Evolutionary conservation across 2,888 invertebrate species (phyloP).

Genomic region (Drosophila greeni): DNA sequence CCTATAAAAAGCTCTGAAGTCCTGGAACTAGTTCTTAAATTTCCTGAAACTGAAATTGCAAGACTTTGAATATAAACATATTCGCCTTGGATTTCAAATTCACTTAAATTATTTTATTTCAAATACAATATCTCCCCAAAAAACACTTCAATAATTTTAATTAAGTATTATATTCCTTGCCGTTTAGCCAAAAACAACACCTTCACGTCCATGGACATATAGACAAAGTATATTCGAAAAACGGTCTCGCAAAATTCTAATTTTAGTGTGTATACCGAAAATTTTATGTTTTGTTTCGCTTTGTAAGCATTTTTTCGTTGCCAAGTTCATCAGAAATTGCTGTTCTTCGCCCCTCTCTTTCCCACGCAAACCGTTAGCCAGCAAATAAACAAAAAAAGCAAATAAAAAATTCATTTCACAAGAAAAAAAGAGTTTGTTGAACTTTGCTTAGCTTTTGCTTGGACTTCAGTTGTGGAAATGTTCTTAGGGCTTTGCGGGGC

Average conservation of each 20-base stretch:
- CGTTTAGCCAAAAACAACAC: slow-evolving; percentile 38
- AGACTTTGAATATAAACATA: too few species aligned
- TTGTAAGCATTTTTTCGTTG: slow-evolving; percentile 55
- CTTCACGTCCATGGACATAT: slow-evolving; percentile 67
- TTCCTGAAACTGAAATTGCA: background rate
- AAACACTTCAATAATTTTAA: background rate
- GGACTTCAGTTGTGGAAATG: background rate
- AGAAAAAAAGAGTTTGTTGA: slow-evolving; percentile 24
- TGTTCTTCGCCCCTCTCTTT: slow-evolving; percentile 26
- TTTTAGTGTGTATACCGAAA: slow-evolving; percentile 41
- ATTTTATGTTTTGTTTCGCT: slow-evolving; percentile 32
- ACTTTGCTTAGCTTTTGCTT: slow-evolving; percentile 8
- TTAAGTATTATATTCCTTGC: slow-evolving; percentile 1
- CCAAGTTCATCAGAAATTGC: slow-evolving; percentile 63
- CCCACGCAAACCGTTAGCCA: slow-evolving; percentile 18
- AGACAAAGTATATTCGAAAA: slow-evolving; percentile 39
- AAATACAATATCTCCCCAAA: too few species aligned
- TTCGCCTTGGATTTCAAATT: background rate
- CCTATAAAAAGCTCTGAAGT: background rate
- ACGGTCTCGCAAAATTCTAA: slow-evolving; percentile 37
- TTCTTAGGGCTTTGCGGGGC: slow-evolving; percentile 14
- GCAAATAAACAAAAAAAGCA: slow-evolving; percentile 28
- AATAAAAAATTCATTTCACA: slow-evolving; percentile 13
- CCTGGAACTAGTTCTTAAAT: background rate
- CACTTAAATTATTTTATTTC: background rate